These are phyloP conservation scores for Theocolax elegans DNA, from an alignment of 1,140 invertebrate genomes.

Conservation along the genomic window DNA sequence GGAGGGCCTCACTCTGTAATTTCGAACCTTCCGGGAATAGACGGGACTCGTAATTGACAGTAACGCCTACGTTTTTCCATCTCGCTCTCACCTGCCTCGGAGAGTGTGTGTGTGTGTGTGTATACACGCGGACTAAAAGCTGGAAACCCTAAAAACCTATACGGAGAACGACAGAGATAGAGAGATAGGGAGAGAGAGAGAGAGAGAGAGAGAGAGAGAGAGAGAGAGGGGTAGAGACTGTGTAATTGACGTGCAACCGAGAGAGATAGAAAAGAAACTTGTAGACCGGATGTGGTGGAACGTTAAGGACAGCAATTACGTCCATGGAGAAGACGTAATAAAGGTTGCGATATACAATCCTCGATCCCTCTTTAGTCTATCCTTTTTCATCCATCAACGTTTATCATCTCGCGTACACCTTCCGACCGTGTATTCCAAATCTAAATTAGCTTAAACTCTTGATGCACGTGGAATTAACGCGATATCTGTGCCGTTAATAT, in stretches of 20 bases:
- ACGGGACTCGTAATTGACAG: constrained; percentile 59
- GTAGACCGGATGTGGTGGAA: constrained; percentile 53
- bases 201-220: neutral
- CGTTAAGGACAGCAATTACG: constrained; percentile 56
- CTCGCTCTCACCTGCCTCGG: constrained; percentile 34
- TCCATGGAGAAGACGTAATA: constrained; percentile 53
- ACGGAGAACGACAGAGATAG: neutral
- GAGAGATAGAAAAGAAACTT: constrained; percentile 14
- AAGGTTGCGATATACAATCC: constrained; percentile 46
- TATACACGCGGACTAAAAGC: constrained; percentile 44
- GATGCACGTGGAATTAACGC: too few relatives aligned
- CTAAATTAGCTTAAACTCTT: neutral
- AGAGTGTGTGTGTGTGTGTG: constrained; percentile 14
- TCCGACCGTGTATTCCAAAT: neutral
- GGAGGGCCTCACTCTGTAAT: constrained; percentile 48
- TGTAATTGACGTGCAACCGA: constrained; percentile 31
- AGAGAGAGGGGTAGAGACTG: constrained; percentile 10
- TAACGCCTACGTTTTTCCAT: constrained; percentile 50
- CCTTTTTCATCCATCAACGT: neutral
- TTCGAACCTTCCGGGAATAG: constrained; percentile 59
- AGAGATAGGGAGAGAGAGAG: neutral
- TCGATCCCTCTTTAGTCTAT: constrained; percentile 37
- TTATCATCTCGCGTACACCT: neutral
- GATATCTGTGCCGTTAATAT: too few relatives aligned
- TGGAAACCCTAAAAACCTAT: too few relatives aligned